Percentiles rank a stretch among this genome's conserved stretches.
Evolutionary conservation across 2,113 vertebrate species (phyloP).

Genomic region (Cranoglanis bouderius): DNA sequence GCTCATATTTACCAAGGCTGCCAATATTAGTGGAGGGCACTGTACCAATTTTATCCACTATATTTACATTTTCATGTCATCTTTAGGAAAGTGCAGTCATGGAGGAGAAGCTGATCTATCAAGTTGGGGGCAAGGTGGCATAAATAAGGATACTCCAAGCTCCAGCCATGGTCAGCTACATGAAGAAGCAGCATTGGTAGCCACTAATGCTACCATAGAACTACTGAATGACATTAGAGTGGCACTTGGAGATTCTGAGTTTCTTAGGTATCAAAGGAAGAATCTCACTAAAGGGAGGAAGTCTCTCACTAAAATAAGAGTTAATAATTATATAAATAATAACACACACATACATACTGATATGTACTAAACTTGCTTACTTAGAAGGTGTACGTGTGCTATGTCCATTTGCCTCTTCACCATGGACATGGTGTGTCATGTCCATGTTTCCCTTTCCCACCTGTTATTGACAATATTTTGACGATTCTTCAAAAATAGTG

Average conservation of each 20-base stretch:
- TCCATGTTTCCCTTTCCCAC: background rate
- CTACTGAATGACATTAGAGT: constrained; percentile 62
- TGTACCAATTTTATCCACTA: background rate
- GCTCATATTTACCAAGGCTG: too few species aligned
- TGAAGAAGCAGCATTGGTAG: constrained; percentile 56
- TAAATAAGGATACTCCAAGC: constrained; percentile 64
- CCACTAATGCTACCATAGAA: constrained; percentile 59
- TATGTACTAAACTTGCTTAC: background rate
- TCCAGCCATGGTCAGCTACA: constrained; percentile 64
- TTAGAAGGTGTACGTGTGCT: background rate
- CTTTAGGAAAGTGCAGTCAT: constrained; percentile 71
- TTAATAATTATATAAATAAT: background rate
- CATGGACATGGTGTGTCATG: too few species aligned
- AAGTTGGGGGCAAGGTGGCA: constrained; percentile 58
- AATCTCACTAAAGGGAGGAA: background rate
- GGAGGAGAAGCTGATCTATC: constrained; percentile 56
- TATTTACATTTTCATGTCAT: background rate
- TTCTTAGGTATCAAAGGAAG: constrained; percentile 55
- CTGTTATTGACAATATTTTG: background rate
- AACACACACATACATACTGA: background rate
- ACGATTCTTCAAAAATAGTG: background rate
- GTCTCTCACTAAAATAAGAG: background rate
- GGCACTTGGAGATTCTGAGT: constrained; percentile 59
- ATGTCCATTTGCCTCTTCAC: background rate
- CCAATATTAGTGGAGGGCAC: too few species aligned